Evolutionary conservation across 1,140 invertebrate genomes (phyloP).

Genomic region (Drosophila nigrodunni): DNA sequence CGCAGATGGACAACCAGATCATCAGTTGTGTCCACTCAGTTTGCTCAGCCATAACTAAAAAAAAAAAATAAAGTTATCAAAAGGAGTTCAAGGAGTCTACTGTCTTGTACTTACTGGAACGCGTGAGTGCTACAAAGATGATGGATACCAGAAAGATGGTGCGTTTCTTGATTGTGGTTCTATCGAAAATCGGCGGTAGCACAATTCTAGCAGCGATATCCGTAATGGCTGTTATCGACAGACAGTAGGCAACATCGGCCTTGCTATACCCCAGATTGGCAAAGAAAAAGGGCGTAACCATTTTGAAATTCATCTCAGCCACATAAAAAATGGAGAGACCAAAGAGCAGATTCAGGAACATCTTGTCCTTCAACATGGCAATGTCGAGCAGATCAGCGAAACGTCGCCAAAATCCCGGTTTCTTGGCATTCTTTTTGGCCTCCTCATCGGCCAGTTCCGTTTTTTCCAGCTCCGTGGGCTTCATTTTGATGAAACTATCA

Average conservation of each 20-base stretch:
- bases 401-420: slow-evolving; percentile 85
- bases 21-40: slow-evolving; percentile 88
- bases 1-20: slow-evolving; percentile 88
- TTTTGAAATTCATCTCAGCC: slow-evolving; percentile 90
- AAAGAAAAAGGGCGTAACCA: slow-evolving; percentile 91
- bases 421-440: slow-evolving; percentile 66
- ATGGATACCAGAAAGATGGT: slow-evolving; percentile 89
- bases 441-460: slow-evolving; percentile 58
- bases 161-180: slow-evolving; percentile 88
- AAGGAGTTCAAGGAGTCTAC: too few relatives aligned
- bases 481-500: slow-evolving; percentile 84
- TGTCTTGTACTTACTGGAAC: slow-evolving; percentile 87
- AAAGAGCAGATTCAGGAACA: slow-evolving; percentile 89
- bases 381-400: slow-evolving; percentile 88
- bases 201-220: slow-evolving; percentile 89
- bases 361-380: slow-evolving; percentile 88
- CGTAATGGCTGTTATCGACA: slow-evolving; percentile 89
- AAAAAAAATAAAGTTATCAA: too few relatives aligned
- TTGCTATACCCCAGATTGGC: slow-evolving; percentile 88
- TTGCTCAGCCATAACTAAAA: slow-evolving; percentile 88
- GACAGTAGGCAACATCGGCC: slow-evolving; percentile 88
- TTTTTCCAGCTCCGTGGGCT: slow-evolving; percentile 78
- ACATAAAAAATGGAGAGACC: slow-evolving; percentile 90
- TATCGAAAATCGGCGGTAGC: slow-evolving; percentile 90
- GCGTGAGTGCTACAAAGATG: slow-evolving; percentile 88